These are phyloP conservation scores for Cerceris ruficornis DNA, from an alignment of 2,888 invertebrate species.

Conservation along the genomic window DNA sequence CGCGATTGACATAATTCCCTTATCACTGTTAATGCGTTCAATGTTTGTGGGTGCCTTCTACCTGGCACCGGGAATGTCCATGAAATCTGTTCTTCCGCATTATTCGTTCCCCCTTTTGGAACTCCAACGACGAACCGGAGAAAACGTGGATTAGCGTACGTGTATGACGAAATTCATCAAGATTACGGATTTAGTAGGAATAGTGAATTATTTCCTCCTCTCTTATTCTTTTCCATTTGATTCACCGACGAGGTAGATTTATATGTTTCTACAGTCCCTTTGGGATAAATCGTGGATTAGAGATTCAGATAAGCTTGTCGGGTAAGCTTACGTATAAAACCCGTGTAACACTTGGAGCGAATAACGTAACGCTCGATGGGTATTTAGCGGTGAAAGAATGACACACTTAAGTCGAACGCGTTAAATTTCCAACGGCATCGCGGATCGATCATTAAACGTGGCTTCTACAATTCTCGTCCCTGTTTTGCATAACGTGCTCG, in stretches of 20 bases:
- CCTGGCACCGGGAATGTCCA: too few species aligned
- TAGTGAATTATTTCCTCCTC: too few species aligned
- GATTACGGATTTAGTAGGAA: too few species aligned
- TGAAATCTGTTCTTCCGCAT: too few species aligned
- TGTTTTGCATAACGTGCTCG: slow-evolving; percentile 55
- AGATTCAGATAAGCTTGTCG: background rate
- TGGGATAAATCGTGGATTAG: slow-evolving; percentile 10
- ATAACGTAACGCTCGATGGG: background rate
- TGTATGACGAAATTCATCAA: too few species aligned
- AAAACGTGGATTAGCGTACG: too few species aligned
- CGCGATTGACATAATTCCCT: slow-evolving; percentile 55
- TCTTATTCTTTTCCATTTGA: too few species aligned
- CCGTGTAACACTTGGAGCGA: background rate
- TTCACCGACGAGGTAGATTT: background rate
- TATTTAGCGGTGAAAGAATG: slow-evolving; percentile 12
- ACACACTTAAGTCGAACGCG: background rate
- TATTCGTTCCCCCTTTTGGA: too few species aligned
- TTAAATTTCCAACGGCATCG: slow-evolving; percentile 30
- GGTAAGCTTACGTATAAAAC: background rate
- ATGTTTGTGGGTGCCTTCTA: too few species aligned
- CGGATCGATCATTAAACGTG: slow-evolving; percentile 45
- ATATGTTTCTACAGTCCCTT: background rate
- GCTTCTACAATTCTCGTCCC: slow-evolving; percentile 45
- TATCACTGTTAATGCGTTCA: too few species aligned
- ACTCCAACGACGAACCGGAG: too few species aligned